Conservation (phyloP, 1,140 invertebrate genomes). For the Pogonomyrmex californicus region DNA sequence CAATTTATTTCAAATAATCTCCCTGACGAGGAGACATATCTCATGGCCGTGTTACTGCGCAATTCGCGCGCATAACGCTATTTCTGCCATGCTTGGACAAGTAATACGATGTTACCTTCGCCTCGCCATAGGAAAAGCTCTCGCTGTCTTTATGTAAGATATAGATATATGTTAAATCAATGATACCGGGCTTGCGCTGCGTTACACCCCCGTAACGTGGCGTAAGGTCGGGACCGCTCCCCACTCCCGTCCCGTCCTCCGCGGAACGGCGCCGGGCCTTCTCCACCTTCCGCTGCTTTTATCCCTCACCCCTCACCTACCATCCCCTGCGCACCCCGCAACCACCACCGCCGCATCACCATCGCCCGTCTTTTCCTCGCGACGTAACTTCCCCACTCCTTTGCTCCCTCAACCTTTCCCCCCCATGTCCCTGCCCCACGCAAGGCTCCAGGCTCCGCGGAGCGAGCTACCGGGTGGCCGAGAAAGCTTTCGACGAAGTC, state of each 20-base stretch:
- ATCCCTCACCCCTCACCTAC: neutral
- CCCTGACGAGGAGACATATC: neutral
- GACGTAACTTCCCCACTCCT: neutral
- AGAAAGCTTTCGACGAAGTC: neutral
- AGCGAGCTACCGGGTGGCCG: neutral
- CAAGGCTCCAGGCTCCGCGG: neutral
- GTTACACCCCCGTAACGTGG: conserved; percentile 68
- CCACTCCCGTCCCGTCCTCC: conserved; percentile 44
- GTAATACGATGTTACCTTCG: conserved; percentile 42
- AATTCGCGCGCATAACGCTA: conserved; percentile 25
- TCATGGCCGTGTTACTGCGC: neutral
- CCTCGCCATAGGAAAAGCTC: conserved; percentile 40
- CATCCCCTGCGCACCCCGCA: neutral
- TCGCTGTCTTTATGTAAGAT: conserved; percentile 71
- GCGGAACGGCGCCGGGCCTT: conserved; percentile 54
- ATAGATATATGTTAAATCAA: conserved; percentile 84
- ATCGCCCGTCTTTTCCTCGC: conserved; percentile 9
- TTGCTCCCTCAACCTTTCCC: neutral
- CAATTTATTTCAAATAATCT: neutral
- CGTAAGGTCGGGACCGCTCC: conserved; percentile 65
- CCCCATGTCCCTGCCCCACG: neutral
- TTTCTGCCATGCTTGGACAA: conserved; percentile 16
- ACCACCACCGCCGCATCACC: neutral
- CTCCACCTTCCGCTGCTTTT: conserved; percentile 38
- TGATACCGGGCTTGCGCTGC: conserved; percentile 85